Percentiles rank a stretch among this genome's conserved stretches.
phyloP scores from a whole-genome alignment of 92 coral and sea anemone species.

The Zoanthus sociatus region DNA sequence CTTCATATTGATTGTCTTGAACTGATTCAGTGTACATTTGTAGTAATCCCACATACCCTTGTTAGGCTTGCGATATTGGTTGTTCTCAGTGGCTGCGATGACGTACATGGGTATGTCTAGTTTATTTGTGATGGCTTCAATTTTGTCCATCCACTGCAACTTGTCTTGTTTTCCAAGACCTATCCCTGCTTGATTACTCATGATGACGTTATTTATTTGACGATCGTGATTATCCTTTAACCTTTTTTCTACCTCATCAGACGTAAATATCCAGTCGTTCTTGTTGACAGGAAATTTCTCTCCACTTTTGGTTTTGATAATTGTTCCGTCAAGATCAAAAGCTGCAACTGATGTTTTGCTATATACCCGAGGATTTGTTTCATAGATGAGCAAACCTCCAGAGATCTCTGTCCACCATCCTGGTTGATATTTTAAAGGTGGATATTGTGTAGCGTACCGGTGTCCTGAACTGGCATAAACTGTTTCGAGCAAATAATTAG shows the following conservation, averaged over 20 bases:
- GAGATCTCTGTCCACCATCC: slow-evolving; percentile 41
- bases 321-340: slow-evolving; percentile 38
- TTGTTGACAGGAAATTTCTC: slow-evolving; percentile 2
- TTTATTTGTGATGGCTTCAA: neutral
- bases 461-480: slow-evolving; percentile 27
- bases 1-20: slow-evolving; percentile 22
- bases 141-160: slow-evolving; percentile 21
- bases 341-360: slow-evolving; percentile 18
- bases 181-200: slow-evolving; percentile 24
- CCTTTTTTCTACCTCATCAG: slow-evolving; percentile 5
- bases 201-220: slow-evolving; percentile 19
- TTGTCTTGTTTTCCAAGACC: slow-evolving; percentile 11
- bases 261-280: slow-evolving; percentile 33
- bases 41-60: slow-evolving; percentile 42
- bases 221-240: slow-evolving; percentile 4
- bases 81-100: slow-evolving; percentile 25
- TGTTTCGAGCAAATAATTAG: neutral
- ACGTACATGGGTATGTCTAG: slow-evolving; percentile 32
- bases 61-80: slow-evolving; percentile 39
- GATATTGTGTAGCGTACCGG: slow-evolving; percentile 13
- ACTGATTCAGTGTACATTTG: slow-evolving; percentile 42
- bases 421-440: slow-evolving; percentile 5
- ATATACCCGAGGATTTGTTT: slow-evolving; percentile 10
- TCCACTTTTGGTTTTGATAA: slow-evolving; percentile 33
- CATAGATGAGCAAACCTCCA: slow-evolving; percentile 36